Conservation (phyloP, 2,797 vertebrate species). For the Muscicapa striata region DNA sequence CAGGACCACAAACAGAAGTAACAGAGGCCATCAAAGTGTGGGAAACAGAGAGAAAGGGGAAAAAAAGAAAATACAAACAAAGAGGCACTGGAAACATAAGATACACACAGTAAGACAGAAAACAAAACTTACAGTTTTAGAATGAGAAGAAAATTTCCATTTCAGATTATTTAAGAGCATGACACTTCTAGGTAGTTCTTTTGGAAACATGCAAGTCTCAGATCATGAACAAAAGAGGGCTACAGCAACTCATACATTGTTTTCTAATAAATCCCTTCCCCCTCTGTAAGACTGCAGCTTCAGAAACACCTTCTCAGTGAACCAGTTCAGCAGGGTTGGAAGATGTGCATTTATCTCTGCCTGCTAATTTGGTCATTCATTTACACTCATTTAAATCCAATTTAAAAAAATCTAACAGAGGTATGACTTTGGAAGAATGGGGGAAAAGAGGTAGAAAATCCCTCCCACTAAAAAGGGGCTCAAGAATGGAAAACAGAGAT, state of each 20-base stretch:
- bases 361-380: background rate
- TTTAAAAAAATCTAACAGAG: background rate
- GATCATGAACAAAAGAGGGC: background rate
- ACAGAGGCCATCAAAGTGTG: slow-evolving; percentile 79
- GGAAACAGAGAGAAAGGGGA: slow-evolving; percentile 78
- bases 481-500: background rate
- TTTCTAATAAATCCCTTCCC: background rate
- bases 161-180: background rate
- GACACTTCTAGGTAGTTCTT: background rate
- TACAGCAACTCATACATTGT: background rate
- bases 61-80: slow-evolving; percentile 76
- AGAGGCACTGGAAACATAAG: slow-evolving; percentile 74
- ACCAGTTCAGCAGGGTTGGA: background rate
- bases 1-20: slow-evolving; percentile 78
- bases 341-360: background rate
- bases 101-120: slow-evolving; percentile 66
- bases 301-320: background rate
- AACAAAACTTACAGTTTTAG: slow-evolving; percentile 45
- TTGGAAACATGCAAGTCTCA: background rate
- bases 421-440: background rate
- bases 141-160: background rate
- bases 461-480: background rate
- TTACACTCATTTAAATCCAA: background rate
- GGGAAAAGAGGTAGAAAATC: background rate
- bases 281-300: background rate